These are phyloP conservation scores for Cantharis rustica DNA, from an alignment of 2,888 invertebrate genomes.

Conservation along the genomic window DNA sequence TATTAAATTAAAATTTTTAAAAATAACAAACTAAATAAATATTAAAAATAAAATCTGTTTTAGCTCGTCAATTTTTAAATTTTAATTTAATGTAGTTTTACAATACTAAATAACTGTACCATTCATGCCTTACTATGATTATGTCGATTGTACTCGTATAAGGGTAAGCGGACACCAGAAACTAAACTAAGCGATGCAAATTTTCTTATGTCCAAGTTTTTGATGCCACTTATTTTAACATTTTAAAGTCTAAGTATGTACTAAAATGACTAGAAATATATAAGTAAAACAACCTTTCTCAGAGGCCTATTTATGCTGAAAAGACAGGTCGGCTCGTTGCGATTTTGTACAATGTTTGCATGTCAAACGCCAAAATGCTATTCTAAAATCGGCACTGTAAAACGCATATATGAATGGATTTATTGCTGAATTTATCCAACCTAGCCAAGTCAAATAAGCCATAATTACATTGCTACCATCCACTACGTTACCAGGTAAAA, in stretches of 20 bases:
- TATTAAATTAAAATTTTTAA: too few relatives aligned
- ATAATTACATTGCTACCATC: slow-evolving; percentile 60
- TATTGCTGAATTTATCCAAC: slow-evolving; percentile 89
- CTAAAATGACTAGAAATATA: slow-evolving; percentile 25
- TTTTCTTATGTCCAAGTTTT: slow-evolving; percentile 9
- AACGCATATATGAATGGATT: slow-evolving; percentile 92
- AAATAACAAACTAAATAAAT: too few relatives aligned
- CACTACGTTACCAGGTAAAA: slow-evolving; percentile 67
- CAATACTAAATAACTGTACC: neutral
- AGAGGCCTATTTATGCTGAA: slow-evolving; percentile 50
- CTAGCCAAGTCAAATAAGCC: slow-evolving; percentile 83
- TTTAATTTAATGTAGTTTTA: too few relatives aligned
- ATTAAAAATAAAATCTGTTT: too few relatives aligned
- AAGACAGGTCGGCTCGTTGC: slow-evolving; percentile 47
- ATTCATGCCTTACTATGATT: neutral
- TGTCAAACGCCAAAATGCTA: slow-evolving; percentile 85
- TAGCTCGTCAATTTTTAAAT: too few relatives aligned
- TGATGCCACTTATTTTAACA: slow-evolving; percentile 10
- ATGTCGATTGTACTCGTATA: neutral
- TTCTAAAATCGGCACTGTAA: slow-evolving; percentile 84
- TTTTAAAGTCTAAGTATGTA: slow-evolving; percentile 17
- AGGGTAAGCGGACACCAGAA: neutral
- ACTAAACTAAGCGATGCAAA: neutral
- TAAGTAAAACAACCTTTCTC: slow-evolving; percentile 4
- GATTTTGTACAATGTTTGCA: slow-evolving; percentile 67